These are phyloP conservation scores for Strix uralensis DNA, from an alignment of 2,113 vertebrate genomes.

Conservation along the genomic window DNA sequence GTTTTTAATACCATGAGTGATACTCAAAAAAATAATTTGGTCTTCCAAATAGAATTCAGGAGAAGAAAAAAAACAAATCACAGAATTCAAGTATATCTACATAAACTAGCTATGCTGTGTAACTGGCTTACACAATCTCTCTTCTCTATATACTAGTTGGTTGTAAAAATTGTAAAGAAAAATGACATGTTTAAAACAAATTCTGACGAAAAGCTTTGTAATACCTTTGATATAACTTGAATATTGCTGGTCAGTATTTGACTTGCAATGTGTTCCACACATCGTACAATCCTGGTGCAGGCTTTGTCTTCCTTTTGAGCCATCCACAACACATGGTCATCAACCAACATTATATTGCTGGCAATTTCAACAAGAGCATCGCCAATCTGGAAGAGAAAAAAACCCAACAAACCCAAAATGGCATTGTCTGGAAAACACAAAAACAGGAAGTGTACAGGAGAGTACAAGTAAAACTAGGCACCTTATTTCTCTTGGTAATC, in stretches of 20 bases:
- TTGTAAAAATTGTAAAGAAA: background rate
- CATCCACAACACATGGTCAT: constrained; percentile 89
- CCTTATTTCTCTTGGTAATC: background rate
- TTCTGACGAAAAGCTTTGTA: background rate
- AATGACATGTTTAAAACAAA: background rate
- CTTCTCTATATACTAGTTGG: background rate
- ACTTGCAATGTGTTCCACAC: constrained; percentile 83
- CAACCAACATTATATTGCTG: constrained; percentile 89
- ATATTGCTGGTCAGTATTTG: constrained; percentile 73
- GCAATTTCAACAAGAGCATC: constrained; percentile 85
- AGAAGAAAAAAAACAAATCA: background rate
- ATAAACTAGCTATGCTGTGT: background rate
- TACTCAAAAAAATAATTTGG: background rate
- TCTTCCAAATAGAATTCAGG: background rate
- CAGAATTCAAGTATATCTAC: background rate
- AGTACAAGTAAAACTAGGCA: background rate
- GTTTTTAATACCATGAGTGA: background rate
- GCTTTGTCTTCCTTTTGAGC: constrained; percentile 87
- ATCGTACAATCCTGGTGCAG: constrained; percentile 86
- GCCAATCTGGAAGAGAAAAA: constrained; percentile 71
- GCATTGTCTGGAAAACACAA: background rate
- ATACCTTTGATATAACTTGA: constrained; percentile 86
- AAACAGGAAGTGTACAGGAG: background rate
- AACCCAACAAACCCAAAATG: background rate
- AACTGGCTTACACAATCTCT: background rate